Conservation (phyloP, 2,888 invertebrate genomes). For the Hymenopus coronatus region DNA sequence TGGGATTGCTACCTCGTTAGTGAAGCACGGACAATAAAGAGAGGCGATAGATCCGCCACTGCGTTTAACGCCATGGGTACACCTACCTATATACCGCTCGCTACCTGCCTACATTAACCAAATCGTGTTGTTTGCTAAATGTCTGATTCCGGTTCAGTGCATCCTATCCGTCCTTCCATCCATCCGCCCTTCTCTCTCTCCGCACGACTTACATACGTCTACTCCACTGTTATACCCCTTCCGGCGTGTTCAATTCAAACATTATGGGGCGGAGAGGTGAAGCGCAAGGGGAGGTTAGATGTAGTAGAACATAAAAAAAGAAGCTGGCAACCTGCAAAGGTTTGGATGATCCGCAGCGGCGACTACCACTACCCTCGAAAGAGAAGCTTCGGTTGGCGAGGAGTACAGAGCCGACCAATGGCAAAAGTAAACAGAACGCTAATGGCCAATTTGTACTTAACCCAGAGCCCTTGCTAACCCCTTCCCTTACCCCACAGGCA, state of each 20-base stretch:
- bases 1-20: no score
- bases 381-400: neutral
- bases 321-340: slow-evolving; percentile 8
- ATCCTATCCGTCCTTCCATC: neutral
- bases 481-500: slow-evolving; percentile 20
- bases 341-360: neutral
- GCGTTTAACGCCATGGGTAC: neutral
- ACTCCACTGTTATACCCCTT: neutral
- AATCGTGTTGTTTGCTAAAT: slow-evolving; percentile 31
- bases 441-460: slow-evolving; percentile 33
- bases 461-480: slow-evolving; percentile 23
- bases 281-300: neutral
- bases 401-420: slow-evolving; percentile 19
- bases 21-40: no score
- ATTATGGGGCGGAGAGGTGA: neutral
- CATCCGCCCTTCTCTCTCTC: neutral
- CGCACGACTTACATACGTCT: slow-evolving; percentile 5
- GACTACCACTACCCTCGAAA: neutral
- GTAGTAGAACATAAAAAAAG: slow-evolving; percentile 18
- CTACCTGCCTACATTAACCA: slow-evolving; percentile 20
- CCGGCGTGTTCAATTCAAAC: slow-evolving; percentile 24
- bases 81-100: slow-evolving; percentile 8
- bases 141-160: slow-evolving; percentile 29
- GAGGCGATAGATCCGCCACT: neutral
- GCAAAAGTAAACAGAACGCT: slow-evolving; percentile 28